Evolutionary conservation across 2,888 invertebrate genomes (phyloP).

Genomic region (Protodeltote pygarga): DNA sequence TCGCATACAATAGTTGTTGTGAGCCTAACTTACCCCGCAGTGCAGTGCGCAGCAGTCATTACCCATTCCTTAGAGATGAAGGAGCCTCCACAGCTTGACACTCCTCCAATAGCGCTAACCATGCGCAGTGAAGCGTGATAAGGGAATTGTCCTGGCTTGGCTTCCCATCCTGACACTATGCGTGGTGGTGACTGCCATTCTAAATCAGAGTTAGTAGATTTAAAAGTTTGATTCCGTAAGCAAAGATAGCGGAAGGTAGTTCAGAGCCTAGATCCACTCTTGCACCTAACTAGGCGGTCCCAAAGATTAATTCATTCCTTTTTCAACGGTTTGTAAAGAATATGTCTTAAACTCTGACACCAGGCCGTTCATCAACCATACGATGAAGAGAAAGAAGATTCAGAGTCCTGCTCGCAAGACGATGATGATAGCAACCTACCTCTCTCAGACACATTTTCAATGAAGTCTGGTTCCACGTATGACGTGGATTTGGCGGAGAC

Average conservation of each 20-base stretch:
- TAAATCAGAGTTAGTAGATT: not conserved
- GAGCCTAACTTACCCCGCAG: constrained; percentile 70
- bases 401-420: not conserved
- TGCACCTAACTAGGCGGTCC: too few species aligned
- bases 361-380: too few species aligned
- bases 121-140: constrained; percentile 71
- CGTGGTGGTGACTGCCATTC: constrained; percentile 43
- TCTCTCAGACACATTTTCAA: constrained; percentile 42
- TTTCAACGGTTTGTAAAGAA: too few species aligned
- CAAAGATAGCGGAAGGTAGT: too few species aligned
- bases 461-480: constrained; percentile 38
- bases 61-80: constrained; percentile 70
- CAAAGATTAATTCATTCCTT: too few species aligned
- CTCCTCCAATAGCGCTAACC: constrained; percentile 55
- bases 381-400: not conserved
- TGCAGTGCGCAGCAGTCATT: constrained; percentile 75
- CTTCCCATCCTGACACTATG: constrained; percentile 77
- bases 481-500: constrained; percentile 54
- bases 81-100: constrained; percentile 72
- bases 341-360: too few species aligned
- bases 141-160: constrained; percentile 70
- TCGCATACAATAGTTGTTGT: too few species aligned
- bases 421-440: constrained; percentile 23
- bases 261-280: too few species aligned
- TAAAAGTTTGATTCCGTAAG: too few species aligned